Base-by-base conservation (phyloP, 1,140 invertebrate genomes). In the Amyelois transitella region DNA sequence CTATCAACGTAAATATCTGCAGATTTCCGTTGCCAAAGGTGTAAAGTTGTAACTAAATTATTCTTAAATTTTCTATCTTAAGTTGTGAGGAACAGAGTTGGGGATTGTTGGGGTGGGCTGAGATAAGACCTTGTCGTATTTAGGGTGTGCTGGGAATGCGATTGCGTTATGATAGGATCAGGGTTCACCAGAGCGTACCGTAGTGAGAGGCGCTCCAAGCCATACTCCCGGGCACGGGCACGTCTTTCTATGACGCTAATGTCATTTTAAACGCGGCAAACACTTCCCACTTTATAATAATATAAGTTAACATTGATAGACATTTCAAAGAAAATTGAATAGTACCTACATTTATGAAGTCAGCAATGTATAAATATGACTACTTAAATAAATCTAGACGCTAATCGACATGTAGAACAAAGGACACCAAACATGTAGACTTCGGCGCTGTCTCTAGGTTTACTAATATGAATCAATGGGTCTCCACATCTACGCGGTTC, bases 91-190 rank as follows among this genome's bases (percentile, higher is more conserved):
- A 0, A 43, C 70, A 84, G 63, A 68, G 75, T 73, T 68, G 53
- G 60, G 24, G 45, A 54, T 68, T 20, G 7, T 6, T 32, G 14
- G 22, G 43, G 21, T 47, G 21, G 19, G 22, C 44, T 38, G 5
- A 51, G 20, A 58, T 69, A 47, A 47, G 53, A 72, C 70, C 54
- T 57, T 74, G 61, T 69, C 69, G 53, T 47, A 64, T 53, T 69
- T 59, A 6, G 18, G 50, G 48, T 44, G 43, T 51, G 54, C 54
- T 60, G 66, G 71, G 77, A 77, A 81, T 81, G 74, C 78, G 72
- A 85, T 83, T 81, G 81, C 81, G 76, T 84, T 85, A 84, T 86
- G 83, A 86, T 87, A 85, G 84, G 84, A 87, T 87, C 81, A 80
- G 81, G 63, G 71, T 78, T 82, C 80, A 77, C 52, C 64, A 67